Base-by-base conservation (phyloP, 1,140 invertebrate species). In the Marisa cornuarietis region DNA sequence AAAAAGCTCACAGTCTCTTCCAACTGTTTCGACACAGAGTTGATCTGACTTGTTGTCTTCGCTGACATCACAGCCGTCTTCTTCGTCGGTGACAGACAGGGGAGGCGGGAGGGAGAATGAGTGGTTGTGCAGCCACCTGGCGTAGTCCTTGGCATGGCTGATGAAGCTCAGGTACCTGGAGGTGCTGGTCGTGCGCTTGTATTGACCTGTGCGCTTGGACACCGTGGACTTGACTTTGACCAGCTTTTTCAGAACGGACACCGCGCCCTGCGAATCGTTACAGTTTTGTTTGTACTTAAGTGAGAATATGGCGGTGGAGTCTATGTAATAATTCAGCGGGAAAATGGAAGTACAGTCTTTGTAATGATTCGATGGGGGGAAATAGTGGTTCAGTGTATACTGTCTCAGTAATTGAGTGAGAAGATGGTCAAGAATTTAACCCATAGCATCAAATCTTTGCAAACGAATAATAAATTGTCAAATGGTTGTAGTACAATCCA, bases 211-310 rank as follows among this genome's bases (percentile, higher is more conserved):
- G 24, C 81, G 83, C 62, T 68, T 80, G 42, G 81, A 81, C 52
- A 85, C 79, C 16, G 80, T 81, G 2, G 86, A 82, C 58, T 79
- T 78, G 58, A 82, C 80, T 75, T 83, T 84, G 22, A 82, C 79
- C n/a, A 88, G 76, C 69, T 84, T 85, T 78, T 88, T 88, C 61
- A 87, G 83, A 11, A 88, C 84, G 13, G 81, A 81, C 54, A 87
- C 66, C 58, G 86, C 87, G 13, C 87, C 87, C 86, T 87, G 82
- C 20, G 61, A 20, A 62, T 8, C 4, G 16, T 6, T 14, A 2
- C 11, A 58, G 11, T 58, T 58, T 54, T 54, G 52, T 54, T 54
- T 9, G 52, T 14, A 54, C 8, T 9, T 6, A 11, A 58, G 54
- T 58, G 9, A 58, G 54, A 14, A 58, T 58, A 58, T 58, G 11